Base-by-base conservation (phyloP, 2,888 invertebrate genomes). In the Metallyticus violacea region DNA sequence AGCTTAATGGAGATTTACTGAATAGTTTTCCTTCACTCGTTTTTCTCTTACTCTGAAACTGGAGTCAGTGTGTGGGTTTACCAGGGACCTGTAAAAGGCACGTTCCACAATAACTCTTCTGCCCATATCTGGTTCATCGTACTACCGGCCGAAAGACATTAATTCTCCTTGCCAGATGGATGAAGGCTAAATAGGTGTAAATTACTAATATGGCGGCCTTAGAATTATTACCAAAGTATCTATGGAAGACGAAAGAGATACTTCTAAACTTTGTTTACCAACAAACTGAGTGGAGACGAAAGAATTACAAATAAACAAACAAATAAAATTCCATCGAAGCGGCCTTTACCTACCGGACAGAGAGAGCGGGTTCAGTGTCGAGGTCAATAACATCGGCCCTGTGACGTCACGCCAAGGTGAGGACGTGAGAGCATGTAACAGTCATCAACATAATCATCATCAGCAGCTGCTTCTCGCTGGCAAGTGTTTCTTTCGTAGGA, bases 301-400 rank as follows among this genome's bases (percentile, higher is more conserved):
- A 62, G 15, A 62, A 62, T 22, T 62, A 22, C 22, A 62, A 62
- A 62, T 22, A 62, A 40, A 40, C 15, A 9, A 40, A 40, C 40
- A 40, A 40, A 15, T 40, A n/a, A n/a, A n/a, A 1, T 40, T 40
- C 40, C 40, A 22, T 15, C 9, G 40, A 3, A 15, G 40, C 40
- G 40, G 40, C 40, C 40, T 62, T 62, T 62, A 62, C 40, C 40
- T 62, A 62, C 40, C 40, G 40, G 40, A 62, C 40, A 62, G 40
- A 62, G 40, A 9, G 40, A 22, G 40, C 40, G 22, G 40, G 40
- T 62, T 26, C 62, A 62, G 79, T 79, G 80, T 62, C 40, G 85
- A 86, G 86, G 86, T 86, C 86, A 86, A 86, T 86, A 86, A 86
- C 86, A 85, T 77, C 27, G 40, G 77, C 77, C 40, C 79, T 29